Base-by-base conservation (phyloP, 1,140 invertebrate species). In the Lutraria rhynchaena region DNA sequence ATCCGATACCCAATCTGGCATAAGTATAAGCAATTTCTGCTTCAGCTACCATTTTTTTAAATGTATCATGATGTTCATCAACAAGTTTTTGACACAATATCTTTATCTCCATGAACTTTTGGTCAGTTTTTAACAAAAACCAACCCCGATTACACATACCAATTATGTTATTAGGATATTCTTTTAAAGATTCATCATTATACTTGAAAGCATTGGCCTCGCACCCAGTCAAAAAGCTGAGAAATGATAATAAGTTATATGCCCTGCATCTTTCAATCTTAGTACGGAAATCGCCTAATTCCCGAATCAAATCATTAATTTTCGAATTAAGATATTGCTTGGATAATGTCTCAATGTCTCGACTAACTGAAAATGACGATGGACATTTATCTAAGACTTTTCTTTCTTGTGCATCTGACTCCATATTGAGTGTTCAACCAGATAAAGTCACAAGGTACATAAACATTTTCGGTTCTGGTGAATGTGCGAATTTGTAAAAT, bases 1-100 rank as follows among this genome's bases (percentile, higher is more conserved):
- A 15, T 33, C 55, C 35, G 1, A 35, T 33, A 22, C 69, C 51
- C 17, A 53, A 24, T n/a, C 69, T 11, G 4, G 51, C 24, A n/a
- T 55, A 71, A 4, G 27, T 22, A 35, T 51, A 71, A n/a, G 69
- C 69, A 19, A 35, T 71, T 57, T 71, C 69, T 33, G 69, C 69
- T 22, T 71, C 24, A 13, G 69, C 69, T 7, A 35, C 3, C 19
- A 71, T 51, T 2, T 13, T 27, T 29, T 5, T 35, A 9, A 9
- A n/a, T 19, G 49, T 22, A 11, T 57, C 11, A 15, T 55, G 35
- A 7, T 7, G n/a, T 37, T 22, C 19, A 22, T 19, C 19, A 9
- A 55, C 19, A 17, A 71, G 24, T 37, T 71, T 37, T 1, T 31
- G 15, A 35, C 29, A 37, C 4, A 55, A 19, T 2, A 55, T n/a